phyloP scores from a whole-genome alignment of 2,797 vertebrate species.

The Esox masquinongy region DNA sequence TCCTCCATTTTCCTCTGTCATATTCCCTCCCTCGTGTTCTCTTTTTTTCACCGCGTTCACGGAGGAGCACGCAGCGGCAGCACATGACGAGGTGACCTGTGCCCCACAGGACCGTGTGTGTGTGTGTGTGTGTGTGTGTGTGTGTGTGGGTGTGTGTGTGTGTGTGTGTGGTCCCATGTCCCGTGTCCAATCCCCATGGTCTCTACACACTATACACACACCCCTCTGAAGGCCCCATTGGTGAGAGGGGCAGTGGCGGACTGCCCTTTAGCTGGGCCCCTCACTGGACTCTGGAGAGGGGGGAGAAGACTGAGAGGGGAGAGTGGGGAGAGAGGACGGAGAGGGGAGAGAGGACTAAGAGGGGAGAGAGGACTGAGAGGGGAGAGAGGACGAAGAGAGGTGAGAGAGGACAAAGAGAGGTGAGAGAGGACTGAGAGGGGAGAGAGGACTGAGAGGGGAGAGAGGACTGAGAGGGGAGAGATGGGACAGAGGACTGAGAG shows the following conservation, averaged over 20 bases:
- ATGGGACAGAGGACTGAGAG: too few species aligned
- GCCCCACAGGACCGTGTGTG: conserved; percentile 47
- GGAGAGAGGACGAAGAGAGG: conserved; percentile 23
- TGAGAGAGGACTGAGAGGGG: too few species aligned
- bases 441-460: too few species aligned
- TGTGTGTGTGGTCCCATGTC: conserved; percentile 61
- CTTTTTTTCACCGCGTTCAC: conserved; percentile 50
- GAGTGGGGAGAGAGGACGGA: background rate
- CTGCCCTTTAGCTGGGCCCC: conserved; percentile 75
- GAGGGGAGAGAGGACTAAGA: too few species aligned
- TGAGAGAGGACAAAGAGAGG: conserved; percentile 19
- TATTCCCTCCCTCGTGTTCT: conserved; percentile 58
- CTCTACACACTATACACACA: conserved; percentile 44
- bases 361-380: too few species aligned
- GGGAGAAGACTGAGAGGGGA: conserved; percentile 73
- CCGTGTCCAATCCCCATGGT: conserved; percentile 73
- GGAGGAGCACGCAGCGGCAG: conserved; percentile 66
- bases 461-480: too few species aligned
- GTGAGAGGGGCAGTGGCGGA: conserved; percentile 60
- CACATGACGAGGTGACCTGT: conserved; percentile 78
- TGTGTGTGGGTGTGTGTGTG: too few species aligned
- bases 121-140: conserved; percentile 12
- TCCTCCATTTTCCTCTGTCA: conserved; percentile 40
- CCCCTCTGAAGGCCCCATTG: conserved; percentile 58
- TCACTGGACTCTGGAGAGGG: conserved; percentile 76